Evolutionary conservation across 2,113 vertebrate species (phyloP).

Genomic region (Desmodus rotundus): DNA sequence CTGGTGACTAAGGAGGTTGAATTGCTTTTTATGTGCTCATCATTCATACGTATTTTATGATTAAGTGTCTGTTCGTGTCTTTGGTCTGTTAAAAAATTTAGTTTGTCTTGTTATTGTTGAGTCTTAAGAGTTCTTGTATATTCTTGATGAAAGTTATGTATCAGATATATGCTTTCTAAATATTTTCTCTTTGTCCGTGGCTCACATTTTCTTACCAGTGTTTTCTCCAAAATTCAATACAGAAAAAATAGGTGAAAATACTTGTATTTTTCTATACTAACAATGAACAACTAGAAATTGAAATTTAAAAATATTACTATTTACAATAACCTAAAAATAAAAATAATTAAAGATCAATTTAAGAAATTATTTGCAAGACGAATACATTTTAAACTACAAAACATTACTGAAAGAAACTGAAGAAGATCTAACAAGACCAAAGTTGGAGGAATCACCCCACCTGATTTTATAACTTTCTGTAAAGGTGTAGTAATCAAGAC

Average conservation of each 20-base stretch:
- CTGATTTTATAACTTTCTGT: too few relatives aligned
- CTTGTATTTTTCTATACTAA: neutral
- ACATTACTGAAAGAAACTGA: too few relatives aligned
- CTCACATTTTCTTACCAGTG: neutral
- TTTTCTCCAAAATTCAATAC: neutral
- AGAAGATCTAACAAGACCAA: neutral
- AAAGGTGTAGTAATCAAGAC: too few relatives aligned
- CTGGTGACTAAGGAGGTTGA: neutral
- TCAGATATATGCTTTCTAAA: neutral
- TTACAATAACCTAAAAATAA: neutral
- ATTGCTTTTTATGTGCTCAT: neutral
- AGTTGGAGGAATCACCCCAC: too few relatives aligned
- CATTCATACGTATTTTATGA: neutral
- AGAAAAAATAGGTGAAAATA: neutral
- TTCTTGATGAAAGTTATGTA: neutral
- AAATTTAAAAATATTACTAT: neutral
- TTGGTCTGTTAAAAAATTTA: neutral
- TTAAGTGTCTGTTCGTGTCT: neutral
- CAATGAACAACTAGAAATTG: neutral
- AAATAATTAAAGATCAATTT: neutral
- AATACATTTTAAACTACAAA: neutral
- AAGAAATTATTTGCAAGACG: neutral
- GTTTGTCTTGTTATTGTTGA: too few relatives aligned
- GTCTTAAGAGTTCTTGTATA: too few relatives aligned
- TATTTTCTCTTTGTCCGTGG: neutral